Conservation (phyloP, 64 coral and sea anemone genomes). For the Acropora yongei region DNA sequence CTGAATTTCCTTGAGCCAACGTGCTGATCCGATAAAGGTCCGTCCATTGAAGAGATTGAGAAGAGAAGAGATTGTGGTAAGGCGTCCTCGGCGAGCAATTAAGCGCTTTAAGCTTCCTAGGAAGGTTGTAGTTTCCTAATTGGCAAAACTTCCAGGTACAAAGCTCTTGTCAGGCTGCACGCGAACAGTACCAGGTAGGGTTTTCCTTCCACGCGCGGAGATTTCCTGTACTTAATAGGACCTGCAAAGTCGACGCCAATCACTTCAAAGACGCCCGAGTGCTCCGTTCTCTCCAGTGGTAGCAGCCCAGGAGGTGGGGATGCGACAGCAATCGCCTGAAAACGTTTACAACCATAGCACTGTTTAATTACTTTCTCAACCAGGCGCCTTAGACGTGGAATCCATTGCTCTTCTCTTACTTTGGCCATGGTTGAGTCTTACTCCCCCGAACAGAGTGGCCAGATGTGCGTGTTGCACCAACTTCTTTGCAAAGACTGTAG, state of each 20-base stretch:
- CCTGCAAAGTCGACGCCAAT: neutral
- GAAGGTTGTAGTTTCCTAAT: constrained; percentile 14
- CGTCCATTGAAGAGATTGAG: neutral
- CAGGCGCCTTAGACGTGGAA: constrained; percentile 42
- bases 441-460: constrained; percentile 31
- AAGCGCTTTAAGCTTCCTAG: constrained; percentile 2
- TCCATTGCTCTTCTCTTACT: constrained; percentile 62
- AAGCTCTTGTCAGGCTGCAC: constrained; percentile 62
- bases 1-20: neutral
- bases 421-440: constrained; percentile 66
- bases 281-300: constrained; percentile 22
- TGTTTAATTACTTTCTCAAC: constrained; percentile 6
- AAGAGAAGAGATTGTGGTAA: neutral
- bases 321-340: constrained; percentile 30
- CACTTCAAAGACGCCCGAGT: constrained; percentile 7
- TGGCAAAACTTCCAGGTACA: constrained; percentile 57
- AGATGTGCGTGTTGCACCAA: constrained; percentile 19
- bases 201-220: constrained; percentile 46
- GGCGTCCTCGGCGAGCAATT: neutral
- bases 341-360: neutral
- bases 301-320: constrained; percentile 42
- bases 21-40: neutral
- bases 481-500: neutral
- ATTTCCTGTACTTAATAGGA: constrained; percentile 32
- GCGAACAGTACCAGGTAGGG: constrained; percentile 62